Evolutionary conservation across 1,140 invertebrate genomes (phyloP), one percentile per base, ranked within the genome.

Genomic region (Drosophila nigromelanica): DNA sequence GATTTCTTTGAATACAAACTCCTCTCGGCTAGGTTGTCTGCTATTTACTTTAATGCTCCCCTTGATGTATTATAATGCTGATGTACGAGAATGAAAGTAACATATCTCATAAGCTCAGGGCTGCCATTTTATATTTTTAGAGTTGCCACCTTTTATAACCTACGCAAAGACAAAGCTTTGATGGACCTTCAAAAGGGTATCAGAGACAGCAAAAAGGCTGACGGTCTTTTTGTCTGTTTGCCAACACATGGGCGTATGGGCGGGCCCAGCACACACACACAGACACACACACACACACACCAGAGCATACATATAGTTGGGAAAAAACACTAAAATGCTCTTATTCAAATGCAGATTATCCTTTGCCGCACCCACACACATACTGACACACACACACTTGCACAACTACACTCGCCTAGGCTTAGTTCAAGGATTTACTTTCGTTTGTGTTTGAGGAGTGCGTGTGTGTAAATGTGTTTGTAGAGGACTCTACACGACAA

Each of bases 301-400:
- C 12, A 24, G 52, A 50, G 50, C 52, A 61, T 69, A 64, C 56
- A 55, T 50, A 80, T 86, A 80, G 79, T 89, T 83, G 70, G 42
- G 51, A 67, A 76, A 80, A 79, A 81, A 90, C 86, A 90, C 86
- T 90, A 85, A 90, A 90, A 90, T 85, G 86, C 86, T 90, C 80
- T 90, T 90, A 90, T 90, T 90, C 86, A 90, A 90, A 90, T 90
- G 86, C 86, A 86, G 86, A 90, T 90, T 90, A 90, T 90, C 86
- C 86, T 78, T 73, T 73, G 76, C 75, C 61, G 10, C 47, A 60
- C 56, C 24, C 55, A 78, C 69, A 64, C 27, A 66, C 39, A 54
- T 55, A 47, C 54, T 56, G 14, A 63, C 61, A 76, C 60, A 67
- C 58, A 43, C 35, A 42, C 48, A 63, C 74, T 64, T 35, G 42